Conservation (phyloP, 2,113 vertebrate genomes). For the Pygoscelis antarcticus region DNA sequence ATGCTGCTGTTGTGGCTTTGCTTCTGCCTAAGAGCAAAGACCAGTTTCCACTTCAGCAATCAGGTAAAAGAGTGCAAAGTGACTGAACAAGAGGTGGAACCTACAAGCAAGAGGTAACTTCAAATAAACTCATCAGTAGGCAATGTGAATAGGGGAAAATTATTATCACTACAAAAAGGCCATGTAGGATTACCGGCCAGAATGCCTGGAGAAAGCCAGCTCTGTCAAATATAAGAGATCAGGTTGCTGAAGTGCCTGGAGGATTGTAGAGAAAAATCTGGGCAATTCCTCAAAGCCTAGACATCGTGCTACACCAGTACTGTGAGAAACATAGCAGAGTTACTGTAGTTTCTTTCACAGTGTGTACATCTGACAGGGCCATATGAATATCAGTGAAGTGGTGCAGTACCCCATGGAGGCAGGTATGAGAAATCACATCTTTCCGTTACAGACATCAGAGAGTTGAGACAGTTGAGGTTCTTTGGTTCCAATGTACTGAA, state of each 20-base stretch:
- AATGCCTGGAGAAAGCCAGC: not conserved
- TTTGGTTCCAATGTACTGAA: not conserved
- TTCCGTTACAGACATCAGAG: not conserved
- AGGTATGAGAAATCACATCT: not conserved
- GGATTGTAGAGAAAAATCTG: slow-evolving; percentile 22
- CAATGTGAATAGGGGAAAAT: not conserved
- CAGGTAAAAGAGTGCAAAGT: not conserved
- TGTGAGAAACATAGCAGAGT: not conserved
- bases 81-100: not conserved
- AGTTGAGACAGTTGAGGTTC: accelerated
- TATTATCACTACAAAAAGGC: not conserved
- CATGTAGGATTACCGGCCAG: not conserved
- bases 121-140: not conserved
- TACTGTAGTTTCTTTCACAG: not conserved
- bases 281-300: slow-evolving; percentile 31
- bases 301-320: not conserved
- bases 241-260: slow-evolving; percentile 3
- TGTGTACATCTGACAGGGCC: not conserved
- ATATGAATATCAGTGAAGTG: not conserved
- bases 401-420: not conserved
- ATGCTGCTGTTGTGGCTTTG: not conserved
- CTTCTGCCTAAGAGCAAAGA: not conserved
- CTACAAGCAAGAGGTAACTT: not conserved
- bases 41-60: not conserved
- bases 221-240: not conserved